These are phyloP conservation scores for Enteromius thamalakanensis DNA, from an alignment of 2,797 vertebrate genomes.

Conservation along the genomic window DNA sequence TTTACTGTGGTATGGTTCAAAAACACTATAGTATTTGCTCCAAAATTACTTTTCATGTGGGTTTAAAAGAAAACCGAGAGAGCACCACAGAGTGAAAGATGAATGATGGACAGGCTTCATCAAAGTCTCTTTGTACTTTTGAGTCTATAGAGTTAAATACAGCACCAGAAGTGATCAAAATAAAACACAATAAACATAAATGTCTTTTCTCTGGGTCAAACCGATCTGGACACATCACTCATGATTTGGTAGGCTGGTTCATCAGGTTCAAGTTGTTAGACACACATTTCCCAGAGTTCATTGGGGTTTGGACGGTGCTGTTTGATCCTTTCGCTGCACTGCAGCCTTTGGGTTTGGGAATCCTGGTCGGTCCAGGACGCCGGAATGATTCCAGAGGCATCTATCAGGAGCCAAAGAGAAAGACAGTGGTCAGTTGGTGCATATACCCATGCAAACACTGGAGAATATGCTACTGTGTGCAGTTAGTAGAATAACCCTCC, in stretches of 20 bases:
- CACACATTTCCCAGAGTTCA: conserved; percentile 50
- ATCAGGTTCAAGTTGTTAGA: conserved; percentile 69
- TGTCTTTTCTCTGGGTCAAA: not conserved
- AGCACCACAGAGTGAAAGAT: conserved; percentile 3
- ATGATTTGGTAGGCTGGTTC: conserved; percentile 61
- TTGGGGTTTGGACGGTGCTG: conserved; percentile 44
- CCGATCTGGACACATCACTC: not conserved
- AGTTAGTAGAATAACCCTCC: not conserved
- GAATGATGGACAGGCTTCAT: not conserved
- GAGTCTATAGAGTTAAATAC: conserved; percentile 7
- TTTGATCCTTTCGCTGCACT: conserved; percentile 73
- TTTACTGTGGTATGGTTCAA: no score
- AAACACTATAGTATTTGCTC: no score
- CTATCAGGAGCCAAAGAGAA: conserved; percentile 71
- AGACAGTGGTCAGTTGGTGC: conserved; percentile 17
- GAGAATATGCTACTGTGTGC: not conserved
- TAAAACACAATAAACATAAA: not conserved
- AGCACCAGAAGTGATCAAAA: conserved; percentile 20
- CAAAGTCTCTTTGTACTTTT: not conserved
- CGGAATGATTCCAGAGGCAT: conserved; percentile 82
- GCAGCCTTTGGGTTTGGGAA: conserved; percentile 86
- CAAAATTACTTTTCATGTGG: no score
- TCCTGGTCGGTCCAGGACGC: conserved; percentile 82
- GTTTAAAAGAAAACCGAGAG: not conserved
- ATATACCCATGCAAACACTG: not conserved